Base-by-base conservation (phyloP, 64 coral and sea anemone species). In the Montipora cactus region DNA sequence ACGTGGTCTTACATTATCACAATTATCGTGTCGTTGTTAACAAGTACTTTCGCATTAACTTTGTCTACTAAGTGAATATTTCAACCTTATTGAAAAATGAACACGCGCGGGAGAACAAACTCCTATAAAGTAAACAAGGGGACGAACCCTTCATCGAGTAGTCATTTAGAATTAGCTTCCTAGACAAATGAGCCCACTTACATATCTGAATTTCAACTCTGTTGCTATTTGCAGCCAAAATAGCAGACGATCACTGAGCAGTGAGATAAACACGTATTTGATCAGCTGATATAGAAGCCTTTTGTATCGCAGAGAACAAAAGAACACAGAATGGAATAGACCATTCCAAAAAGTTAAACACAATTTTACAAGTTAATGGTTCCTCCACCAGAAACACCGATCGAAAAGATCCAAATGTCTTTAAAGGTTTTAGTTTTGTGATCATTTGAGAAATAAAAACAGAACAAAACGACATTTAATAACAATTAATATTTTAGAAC, bases 401-500 rank as follows among this genome's bases (percentile, higher is more conserved):
- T 11, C 8, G 45, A 8, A 5, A 68, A 48, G 4, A 9, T 20
- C 45, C 1, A 44, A n/a, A 67, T 9, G 15, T 25, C 3, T 18
- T 64, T 64, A 64, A 37, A 55, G 8, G 62, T 49, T 20, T 3
- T 23, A 0, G 8, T 25, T 20, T 10, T 67, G 16, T 67, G 44
- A 67, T 64, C 1, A 72, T 22, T 69, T 20, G 0, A 44, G 18
- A 20, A 70, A 50, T 9, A 19, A 70, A 86, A 71, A 86, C 47
- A 51, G 14, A 16, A 86, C 47, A 86, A 71, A 86, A 10, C 46
- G 82, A 73, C 45, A 67, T 72, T 50, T 62, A 14, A 7, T 2
- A 86, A 51, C 46, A 86, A 86, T 86, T 3, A 86, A 86, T 86
- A 49, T 86, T 86, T 86, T 46, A 86, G 16, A 71, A 51, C 46